Percentiles rank a stretch among this genome's conserved stretches.
Evolutionary conservation across 2,113 vertebrate species (phyloP).

Genomic region (Salvelinus sp.): DNA sequence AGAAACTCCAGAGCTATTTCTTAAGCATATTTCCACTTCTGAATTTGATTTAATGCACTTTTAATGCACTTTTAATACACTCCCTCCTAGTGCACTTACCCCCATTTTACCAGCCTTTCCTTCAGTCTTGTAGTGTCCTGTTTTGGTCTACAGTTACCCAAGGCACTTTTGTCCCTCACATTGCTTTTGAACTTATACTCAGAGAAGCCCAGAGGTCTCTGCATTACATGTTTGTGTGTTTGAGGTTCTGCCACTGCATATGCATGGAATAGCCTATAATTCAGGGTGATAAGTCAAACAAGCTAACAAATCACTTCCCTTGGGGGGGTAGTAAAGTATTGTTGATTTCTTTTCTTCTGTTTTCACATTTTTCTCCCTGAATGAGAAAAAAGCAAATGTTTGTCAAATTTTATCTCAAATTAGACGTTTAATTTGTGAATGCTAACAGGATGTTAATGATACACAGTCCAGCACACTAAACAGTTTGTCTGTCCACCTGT

Average conservation of each 20-base stretch:
- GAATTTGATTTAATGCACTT: neutral
- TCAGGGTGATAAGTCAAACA: neutral
- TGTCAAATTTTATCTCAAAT: neutral
- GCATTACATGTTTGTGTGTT: neutral
- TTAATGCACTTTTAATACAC: neutral
- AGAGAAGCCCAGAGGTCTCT: neutral
- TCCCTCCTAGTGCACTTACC: constrained; percentile 1
- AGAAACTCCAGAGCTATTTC: neutral
- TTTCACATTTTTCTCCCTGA: neutral
- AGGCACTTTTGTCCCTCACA: constrained; percentile 1
- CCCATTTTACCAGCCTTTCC: neutral
- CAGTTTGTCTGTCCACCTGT: constrained; percentile 18
- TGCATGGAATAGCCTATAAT: neutral
- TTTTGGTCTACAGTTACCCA: neutral
- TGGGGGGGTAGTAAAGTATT: neutral
- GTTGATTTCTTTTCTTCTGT: neutral
- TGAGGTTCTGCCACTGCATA: neutral
- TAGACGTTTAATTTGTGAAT: constrained; percentile 3
- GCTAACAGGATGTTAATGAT: constrained; percentile 18
- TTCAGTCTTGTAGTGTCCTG: neutral
- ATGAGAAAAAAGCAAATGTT: neutral
- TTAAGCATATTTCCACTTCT: neutral
- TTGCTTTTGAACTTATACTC: neutral
- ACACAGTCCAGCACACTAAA: neutral
- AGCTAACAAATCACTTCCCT: neutral